Conservation (phyloP, 2,113 vertebrate genomes). For the Heterotis niloticus region DNA sequence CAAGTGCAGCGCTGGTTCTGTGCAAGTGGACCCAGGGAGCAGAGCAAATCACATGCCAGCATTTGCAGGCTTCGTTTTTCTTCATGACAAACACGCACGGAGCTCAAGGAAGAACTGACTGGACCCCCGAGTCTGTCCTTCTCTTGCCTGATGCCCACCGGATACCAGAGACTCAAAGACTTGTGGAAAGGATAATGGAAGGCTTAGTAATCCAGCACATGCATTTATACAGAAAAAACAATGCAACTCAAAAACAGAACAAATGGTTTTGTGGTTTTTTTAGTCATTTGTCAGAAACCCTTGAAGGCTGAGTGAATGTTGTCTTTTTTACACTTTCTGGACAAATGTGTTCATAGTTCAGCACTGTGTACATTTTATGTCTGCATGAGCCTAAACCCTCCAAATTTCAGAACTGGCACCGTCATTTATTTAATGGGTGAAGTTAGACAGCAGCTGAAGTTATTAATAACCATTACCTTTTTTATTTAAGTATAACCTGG, state of each 20-base stretch:
- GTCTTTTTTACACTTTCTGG: neutral
- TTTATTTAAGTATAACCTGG: too few species aligned
- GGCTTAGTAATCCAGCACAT: neutral
- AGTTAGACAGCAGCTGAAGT: too few species aligned
- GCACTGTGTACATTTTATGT: too few species aligned
- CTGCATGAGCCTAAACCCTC: too few species aligned
- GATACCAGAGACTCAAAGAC: neutral
- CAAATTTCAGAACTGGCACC: too few species aligned
- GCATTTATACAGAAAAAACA: neutral
- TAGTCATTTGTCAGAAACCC: neutral
- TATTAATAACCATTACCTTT: too few species aligned
- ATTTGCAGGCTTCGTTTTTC: conserved; percentile 16
- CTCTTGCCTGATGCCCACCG: neutral
- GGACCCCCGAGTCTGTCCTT: neutral
- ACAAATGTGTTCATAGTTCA: neutral
- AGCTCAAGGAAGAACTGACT: neutral
- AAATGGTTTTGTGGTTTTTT: neutral
- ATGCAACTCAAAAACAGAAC: neutral
- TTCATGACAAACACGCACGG: conserved; percentile 6
- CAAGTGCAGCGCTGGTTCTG: neutral
- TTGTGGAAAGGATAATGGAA: neutral
- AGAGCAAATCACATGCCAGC: conserved; percentile 21
- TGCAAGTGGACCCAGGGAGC: neutral
- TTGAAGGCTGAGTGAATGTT: neutral
- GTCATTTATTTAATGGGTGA: too few species aligned